Evolutionary conservation across 2,113 vertebrate species (phyloP).

Genomic region (Coturnix japonica): DNA sequence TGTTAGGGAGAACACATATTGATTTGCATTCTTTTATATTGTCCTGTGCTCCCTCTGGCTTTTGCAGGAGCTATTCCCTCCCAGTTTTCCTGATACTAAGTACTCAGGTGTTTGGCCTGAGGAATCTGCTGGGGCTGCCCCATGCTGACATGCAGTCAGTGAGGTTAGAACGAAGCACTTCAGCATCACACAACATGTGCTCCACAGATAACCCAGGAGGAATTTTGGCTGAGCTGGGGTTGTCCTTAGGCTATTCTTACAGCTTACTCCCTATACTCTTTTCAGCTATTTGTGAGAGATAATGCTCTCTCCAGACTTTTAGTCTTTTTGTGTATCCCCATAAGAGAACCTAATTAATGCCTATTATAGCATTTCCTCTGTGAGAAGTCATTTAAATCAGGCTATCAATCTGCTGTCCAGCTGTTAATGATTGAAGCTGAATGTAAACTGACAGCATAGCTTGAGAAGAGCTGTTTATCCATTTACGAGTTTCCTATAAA

Average conservation of each 20-base stretch:
- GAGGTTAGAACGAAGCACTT: constrained; percentile 19
- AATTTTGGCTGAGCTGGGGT: constrained; percentile 14
- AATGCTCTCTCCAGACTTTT: constrained; percentile 41
- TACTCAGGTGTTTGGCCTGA: not conserved
- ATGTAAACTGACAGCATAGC: constrained; percentile 30
- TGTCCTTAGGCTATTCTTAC: constrained; percentile 11
- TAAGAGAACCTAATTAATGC: constrained; percentile 48
- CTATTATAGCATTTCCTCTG: constrained; percentile 11
- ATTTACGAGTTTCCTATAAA: not conserved
- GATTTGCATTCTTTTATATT: not conserved
- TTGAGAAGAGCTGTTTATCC: not conserved
- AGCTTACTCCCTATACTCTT: not conserved
- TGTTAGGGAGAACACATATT: not conserved
- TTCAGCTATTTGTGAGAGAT: constrained; percentile 30
- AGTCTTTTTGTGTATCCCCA: constrained; percentile 3
- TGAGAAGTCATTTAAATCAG: constrained; percentile 47
- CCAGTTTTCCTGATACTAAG: not conserved
- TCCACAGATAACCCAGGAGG: constrained; percentile 6
- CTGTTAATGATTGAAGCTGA: constrained; percentile 42
- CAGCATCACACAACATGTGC: not conserved
- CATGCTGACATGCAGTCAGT: not conserved
- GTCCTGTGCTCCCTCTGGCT: not conserved
- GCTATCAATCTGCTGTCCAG: constrained; percentile 41
- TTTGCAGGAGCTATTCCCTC: not conserved
- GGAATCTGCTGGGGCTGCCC: not conserved